Conservation (phyloP, 1,140 invertebrate species). For the Ceratina japonica region DNA sequence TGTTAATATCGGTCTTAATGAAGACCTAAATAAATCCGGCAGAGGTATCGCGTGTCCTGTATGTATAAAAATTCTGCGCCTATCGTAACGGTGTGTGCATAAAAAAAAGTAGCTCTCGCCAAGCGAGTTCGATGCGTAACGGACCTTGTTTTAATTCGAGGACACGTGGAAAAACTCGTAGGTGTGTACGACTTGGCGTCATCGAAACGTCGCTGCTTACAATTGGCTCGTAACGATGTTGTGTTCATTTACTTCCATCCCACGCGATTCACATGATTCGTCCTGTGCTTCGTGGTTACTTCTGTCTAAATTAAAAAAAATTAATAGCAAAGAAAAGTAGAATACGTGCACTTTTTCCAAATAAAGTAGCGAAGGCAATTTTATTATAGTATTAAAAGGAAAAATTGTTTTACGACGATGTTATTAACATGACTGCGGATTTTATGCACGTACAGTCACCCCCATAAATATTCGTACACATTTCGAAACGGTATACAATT, state of each 20-base stretch:
- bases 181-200: neutral
- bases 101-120: slow-evolving; percentile 7
- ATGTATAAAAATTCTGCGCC: neutral
- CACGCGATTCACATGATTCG: neutral
- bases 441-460: too few relatives aligned
- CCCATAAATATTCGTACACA: too few relatives aligned
- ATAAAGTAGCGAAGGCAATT: too few relatives aligned
- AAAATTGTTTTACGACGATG: too few relatives aligned
- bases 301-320: neutral
- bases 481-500: too few relatives aligned
- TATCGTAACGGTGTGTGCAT: slow-evolving; percentile 8
- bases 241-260: neutral
- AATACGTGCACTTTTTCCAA: neutral
- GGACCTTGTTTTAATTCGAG: slow-evolving; percentile 20
- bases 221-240: neutral
- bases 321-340: neutral
- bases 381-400: too few relatives aligned
- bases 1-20: too few relatives aligned
- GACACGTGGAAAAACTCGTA: slow-evolving; percentile 24
- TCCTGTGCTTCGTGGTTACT: neutral
- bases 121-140: slow-evolving; percentile 3
- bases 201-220: neutral
- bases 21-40: too few relatives aligned
- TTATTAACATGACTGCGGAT: too few relatives aligned
- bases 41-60: too few relatives aligned